Percentiles rank a stretch among this genome's conserved stretches.
Evolutionary conservation across 2,113 vertebrate genomes (phyloP).

Genomic region (Talpa occidentalis): DNA sequence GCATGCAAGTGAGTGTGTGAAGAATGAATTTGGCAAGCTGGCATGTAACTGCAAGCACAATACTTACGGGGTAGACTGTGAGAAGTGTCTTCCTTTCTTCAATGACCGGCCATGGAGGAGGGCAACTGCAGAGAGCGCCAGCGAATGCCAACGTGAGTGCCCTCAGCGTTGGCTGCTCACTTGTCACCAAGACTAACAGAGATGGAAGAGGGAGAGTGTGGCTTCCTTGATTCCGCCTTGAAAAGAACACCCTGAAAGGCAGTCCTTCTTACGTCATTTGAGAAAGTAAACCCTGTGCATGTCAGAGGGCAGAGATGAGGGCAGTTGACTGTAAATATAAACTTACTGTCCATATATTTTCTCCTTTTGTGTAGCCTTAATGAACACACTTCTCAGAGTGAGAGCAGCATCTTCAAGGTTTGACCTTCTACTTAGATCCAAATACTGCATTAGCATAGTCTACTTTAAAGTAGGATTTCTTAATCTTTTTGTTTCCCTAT

Average conservation of each 20-base stretch:
- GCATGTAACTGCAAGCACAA: conserved; percentile 97
- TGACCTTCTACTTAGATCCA: not conserved
- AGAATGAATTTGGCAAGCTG: conserved; percentile 87
- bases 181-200: not conserved
- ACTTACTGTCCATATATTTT: no score
- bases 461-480: not conserved
- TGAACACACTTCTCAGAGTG: not conserved
- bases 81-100: conserved; percentile 94
- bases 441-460: not conserved
- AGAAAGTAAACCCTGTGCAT: not conserved
- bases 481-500: not conserved
- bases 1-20: conserved; percentile 94
- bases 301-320: not conserved
- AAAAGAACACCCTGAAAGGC: not conserved
- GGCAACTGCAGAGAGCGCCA: conserved; percentile 92
- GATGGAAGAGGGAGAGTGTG: not conserved
- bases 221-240: not conserved
- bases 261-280: not conserved
- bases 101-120: conserved; percentile 97
- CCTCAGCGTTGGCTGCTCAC: accelerated
- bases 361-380: not conserved
- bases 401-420: not conserved
- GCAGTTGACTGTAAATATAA: not conserved
- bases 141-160: conserved; percentile 93
- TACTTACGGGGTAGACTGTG: conserved; percentile 94